A percentile compares a stretch with the other conserved stretches of the same genome.
Conservation (phyloP, 2,888 invertebrate genomes). For the Brenthis hecate region DNA sequence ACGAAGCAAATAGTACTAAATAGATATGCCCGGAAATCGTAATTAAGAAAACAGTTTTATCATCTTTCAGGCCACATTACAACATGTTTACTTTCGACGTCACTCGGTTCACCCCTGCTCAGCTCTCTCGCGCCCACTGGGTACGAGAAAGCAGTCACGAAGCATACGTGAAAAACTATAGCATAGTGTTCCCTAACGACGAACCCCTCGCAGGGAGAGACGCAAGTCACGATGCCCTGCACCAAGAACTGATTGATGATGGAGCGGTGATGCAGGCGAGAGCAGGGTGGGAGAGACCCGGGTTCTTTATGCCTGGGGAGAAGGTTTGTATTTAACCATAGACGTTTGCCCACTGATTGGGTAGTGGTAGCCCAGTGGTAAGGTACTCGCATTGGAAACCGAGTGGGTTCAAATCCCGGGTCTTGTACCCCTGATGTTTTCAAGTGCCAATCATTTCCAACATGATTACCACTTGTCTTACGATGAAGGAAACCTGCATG, state of each 20-base stretch:
- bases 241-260: conserved; percentile 85
- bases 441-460: too few relatives aligned
- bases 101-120: conserved; percentile 89
- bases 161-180: conserved; percentile 91
- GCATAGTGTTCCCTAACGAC: conserved; percentile 89
- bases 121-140: conserved; percentile 88
- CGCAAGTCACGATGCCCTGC: conserved; percentile 71
- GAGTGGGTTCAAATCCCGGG: too few relatives aligned
- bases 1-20: too few relatives aligned
- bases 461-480: too few relatives aligned
- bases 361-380: too few relatives aligned
- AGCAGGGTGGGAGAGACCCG: conserved; percentile 94
- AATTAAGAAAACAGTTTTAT: too few relatives aligned
- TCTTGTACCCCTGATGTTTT: too few relatives aligned
- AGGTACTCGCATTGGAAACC: too few relatives aligned
- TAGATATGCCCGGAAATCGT: too few relatives aligned
- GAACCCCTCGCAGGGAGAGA: conserved; percentile 91
- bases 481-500: too few relatives aligned
- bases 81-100: conserved; percentile 95
- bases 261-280: conserved; percentile 95
- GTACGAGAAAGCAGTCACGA: conserved; percentile 92
- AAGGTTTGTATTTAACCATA: conserved; percentile 48
- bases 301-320: conserved; percentile 85
- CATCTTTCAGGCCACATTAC: conserved; percentile 84
- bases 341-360: too few relatives aligned